phyloP scores from a whole-genome alignment of 2,888 invertebrate species.

The Thymelicus lineola region DNA sequence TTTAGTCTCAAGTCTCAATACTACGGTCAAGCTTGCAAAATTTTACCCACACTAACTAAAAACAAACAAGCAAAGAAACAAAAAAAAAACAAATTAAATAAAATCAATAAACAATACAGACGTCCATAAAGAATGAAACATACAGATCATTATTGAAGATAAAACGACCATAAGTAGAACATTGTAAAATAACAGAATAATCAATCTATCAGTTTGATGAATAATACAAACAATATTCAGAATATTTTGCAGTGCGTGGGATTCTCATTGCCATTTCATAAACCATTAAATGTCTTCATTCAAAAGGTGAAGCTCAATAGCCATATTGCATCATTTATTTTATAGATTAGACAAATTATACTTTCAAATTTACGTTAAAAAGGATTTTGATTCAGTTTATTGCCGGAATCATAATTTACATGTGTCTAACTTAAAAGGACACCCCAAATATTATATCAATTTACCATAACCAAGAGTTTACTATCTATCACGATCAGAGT shows the following conservation, averaged over 20 bases:
- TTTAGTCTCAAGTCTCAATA: too few relatives aligned
- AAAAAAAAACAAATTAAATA: not conserved
- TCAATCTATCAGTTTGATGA: not conserved
- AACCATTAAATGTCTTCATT: slow-evolving; percentile 6
- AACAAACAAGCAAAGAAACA: not conserved
- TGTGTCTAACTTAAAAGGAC: not conserved
- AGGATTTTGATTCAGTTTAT: not conserved
- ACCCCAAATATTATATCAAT: not conserved
- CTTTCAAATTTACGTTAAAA: not conserved
- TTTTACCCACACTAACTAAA: too few relatives aligned
- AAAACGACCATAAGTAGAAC: not conserved
- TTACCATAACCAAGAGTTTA: not conserved
- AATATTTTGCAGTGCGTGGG: slow-evolving; percentile 12
- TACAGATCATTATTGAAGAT: not conserved
- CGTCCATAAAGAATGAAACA: not conserved
- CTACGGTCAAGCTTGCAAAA: too few relatives aligned
- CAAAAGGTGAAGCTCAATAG: slow-evolving; percentile 9
- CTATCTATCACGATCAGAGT: not conserved
- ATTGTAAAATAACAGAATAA: slow-evolving; percentile 2
- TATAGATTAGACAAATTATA: not conserved
- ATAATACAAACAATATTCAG: slow-evolving; percentile 8
- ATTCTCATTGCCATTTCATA: slow-evolving; percentile 16
- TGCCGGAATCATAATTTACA: not conserved
- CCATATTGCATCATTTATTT: not conserved
- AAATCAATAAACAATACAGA: too few relatives aligned